Conservation (phyloP, 1,140 invertebrate genomes). For the Onthophagus taurus region DNA sequence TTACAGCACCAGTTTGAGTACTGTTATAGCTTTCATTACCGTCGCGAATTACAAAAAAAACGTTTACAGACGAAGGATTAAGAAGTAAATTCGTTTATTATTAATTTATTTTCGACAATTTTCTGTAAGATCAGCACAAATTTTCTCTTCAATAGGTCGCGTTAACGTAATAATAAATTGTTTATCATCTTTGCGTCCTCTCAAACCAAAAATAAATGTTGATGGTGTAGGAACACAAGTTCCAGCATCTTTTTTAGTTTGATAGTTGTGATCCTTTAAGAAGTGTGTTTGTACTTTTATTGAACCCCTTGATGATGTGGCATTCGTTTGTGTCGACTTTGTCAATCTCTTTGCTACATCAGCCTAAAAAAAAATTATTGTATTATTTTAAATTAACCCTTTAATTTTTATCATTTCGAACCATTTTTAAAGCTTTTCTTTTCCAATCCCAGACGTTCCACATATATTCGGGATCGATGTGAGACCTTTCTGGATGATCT, state of each 20-base stretch:
- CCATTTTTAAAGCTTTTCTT: slow-evolving; percentile 29
- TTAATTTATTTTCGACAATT: neutral
- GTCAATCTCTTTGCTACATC: slow-evolving; percentile 47
- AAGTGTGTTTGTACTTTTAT: slow-evolving; percentile 45
- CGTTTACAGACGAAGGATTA: too few relatives aligned
- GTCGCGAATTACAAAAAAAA: too few relatives aligned
- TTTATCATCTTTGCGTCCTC: slow-evolving; percentile 41
- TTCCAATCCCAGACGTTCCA: slow-evolving; percentile 71
- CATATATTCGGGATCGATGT: slow-evolving; percentile 57
- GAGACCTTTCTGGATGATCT: slow-evolving; percentile 50
- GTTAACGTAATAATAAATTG: slow-evolving; percentile 35
- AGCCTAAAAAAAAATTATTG: slow-evolving; percentile 38
- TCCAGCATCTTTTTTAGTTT: slow-evolving; percentile 46
- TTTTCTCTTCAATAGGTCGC: slow-evolving; percentile 28
- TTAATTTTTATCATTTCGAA: slow-evolving; percentile 7
- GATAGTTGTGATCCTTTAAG: slow-evolving; percentile 39
- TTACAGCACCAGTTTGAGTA: too few relatives aligned
- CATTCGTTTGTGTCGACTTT: slow-evolving; percentile 50
- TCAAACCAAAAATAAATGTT: slow-evolving; percentile 46
- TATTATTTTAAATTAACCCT: too few relatives aligned
- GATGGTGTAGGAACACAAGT: slow-evolving; percentile 42
- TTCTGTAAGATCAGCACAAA: neutral
- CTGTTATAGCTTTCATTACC: too few relatives aligned
- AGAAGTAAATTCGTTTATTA: neutral
- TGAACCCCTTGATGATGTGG: slow-evolving; percentile 43